These are phyloP conservation scores for Cenopis cana DNA, from an alignment of 2,888 invertebrate genomes.

Conservation along the genomic window DNA sequence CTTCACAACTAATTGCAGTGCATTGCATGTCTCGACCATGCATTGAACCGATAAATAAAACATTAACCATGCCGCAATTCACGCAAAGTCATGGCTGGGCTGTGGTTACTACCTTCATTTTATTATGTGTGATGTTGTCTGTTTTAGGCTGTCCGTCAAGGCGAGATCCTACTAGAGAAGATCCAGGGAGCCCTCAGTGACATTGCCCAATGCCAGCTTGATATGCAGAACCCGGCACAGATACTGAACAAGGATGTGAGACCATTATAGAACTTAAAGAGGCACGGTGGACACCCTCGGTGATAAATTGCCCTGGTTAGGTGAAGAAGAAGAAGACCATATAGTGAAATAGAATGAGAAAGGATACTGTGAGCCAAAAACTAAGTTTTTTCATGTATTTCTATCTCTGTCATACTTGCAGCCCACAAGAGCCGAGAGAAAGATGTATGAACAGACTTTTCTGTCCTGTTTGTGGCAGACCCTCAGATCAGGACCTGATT, in stretches of 20 bases:
- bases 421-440: too few species aligned
- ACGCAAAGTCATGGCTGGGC: too few species aligned
- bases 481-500: too few species aligned
- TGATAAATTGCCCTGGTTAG: conserved; percentile 44
- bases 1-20: too few species aligned
- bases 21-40: too few species aligned
- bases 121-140: neutral
- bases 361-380: too few species aligned
- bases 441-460: too few species aligned
- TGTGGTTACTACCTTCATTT: neutral
- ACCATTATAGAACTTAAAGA: conserved; percentile 70
- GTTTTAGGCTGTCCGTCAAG: conserved; percentile 90
- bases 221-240: conserved; percentile 90
- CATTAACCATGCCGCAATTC: too few species aligned
- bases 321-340: neutral
- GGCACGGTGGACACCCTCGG: conserved; percentile 50
- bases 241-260: conserved; percentile 77
- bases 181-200: conserved; percentile 96
- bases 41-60: too few species aligned
- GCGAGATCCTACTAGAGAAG: conserved; percentile 93
- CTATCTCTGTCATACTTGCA: too few species aligned
- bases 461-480: too few species aligned
- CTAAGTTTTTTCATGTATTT: too few species aligned
- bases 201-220: conserved; percentile 95
- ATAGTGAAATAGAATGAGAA: conserved; percentile 1